Base-by-base conservation (phyloP, 2,797 vertebrate species). In the Schizopygopsis pylzovi region DNA sequence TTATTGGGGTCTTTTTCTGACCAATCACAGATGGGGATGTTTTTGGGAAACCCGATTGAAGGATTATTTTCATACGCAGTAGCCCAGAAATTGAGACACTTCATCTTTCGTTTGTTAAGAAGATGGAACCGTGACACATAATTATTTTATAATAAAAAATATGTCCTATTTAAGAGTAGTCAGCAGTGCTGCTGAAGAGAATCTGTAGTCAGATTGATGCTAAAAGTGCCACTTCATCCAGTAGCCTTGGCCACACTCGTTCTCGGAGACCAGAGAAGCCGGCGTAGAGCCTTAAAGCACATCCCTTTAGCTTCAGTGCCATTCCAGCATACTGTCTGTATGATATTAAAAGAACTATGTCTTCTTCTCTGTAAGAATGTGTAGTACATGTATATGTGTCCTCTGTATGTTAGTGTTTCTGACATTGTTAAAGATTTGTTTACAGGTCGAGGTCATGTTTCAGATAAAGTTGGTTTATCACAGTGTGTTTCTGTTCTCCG, bases 401-500 rank as follows among this genome's bases (percentile, higher is more conserved):
- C 28, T 75, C 56, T 83, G 45, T 65, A 25, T 67, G 63, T 84
- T 70, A 70, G 39, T 59, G 59, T 79, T 68, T n/a, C 28, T 47
- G 49, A 82, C 43, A 73, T 41, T 79, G 71, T 41, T 20, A 83
- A 83, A 82, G 52, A 22, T 81, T 72, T 83, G 84, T 84, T 82
- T 59, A 72, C 88, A 85, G 68, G 63, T 87, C 37, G 39, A 88
- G 43, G 67, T 68, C 79, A 70, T 91, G 91, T 93, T 92, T 91
- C 83, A 88, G 89, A 85, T 88, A 81, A 86, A 89, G 54, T 87
- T 92, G 82, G 81, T 90, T 87, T 92, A 91, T 90, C 92, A 83
- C 92, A 83, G 91, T 87, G 89, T 91, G 89, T 93, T 90, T 91
- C 90, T 90, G 85, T 90, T 90, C 85, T 82, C 87, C 82, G 90